Percentiles rank a stretch among this genome's conserved stretches.
Conservation (phyloP, 2,888 invertebrate genomes). For the Xestia c-nigrum region DNA sequence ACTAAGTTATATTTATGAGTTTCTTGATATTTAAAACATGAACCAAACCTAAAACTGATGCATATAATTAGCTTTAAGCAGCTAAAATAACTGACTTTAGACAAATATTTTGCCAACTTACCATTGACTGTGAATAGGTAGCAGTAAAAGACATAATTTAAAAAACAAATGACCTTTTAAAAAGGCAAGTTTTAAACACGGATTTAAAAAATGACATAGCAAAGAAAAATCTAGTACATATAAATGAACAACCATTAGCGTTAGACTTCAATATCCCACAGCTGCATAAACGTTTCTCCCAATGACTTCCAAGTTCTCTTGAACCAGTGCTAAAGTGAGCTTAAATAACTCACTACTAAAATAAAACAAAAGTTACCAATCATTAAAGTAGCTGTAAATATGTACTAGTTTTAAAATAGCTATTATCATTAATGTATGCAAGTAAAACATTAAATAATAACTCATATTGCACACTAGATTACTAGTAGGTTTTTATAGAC, state of each 20-base stretch:
- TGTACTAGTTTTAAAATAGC: conserved; percentile 20
- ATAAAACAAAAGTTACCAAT: conserved; percentile 5
- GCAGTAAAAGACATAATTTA: too few relatives aligned
- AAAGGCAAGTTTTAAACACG: not conserved
- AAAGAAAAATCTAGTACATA: not conserved
- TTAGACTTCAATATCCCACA: not conserved
- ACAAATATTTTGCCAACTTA: too few relatives aligned
- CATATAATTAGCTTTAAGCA: not conserved
- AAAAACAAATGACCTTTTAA: too few relatives aligned
- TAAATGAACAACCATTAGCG: not conserved
- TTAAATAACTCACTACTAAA: not conserved
- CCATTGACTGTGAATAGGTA: too few relatives aligned
- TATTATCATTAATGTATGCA: conserved; percentile 38
- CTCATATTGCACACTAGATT: conserved; percentile 39
- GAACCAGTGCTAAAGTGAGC: not conserved
- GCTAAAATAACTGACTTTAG: too few relatives aligned
- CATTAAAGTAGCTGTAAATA: conserved; percentile 9
- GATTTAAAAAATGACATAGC: not conserved
- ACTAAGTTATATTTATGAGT: not conserved
- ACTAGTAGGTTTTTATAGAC: conserved; percentile 18
- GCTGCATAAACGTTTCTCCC: not conserved
- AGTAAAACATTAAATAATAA: conserved; percentile 35
- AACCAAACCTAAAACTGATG: not conserved
- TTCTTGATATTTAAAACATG: not conserved
- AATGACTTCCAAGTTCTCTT: not conserved